A percentile compares a stretch with the other conserved stretches of the same genome.
These are phyloP conservation scores for Teleopsis dalmanni DNA, from an alignment of 1,140 invertebrate genomes.

Conservation along the genomic window DNA sequence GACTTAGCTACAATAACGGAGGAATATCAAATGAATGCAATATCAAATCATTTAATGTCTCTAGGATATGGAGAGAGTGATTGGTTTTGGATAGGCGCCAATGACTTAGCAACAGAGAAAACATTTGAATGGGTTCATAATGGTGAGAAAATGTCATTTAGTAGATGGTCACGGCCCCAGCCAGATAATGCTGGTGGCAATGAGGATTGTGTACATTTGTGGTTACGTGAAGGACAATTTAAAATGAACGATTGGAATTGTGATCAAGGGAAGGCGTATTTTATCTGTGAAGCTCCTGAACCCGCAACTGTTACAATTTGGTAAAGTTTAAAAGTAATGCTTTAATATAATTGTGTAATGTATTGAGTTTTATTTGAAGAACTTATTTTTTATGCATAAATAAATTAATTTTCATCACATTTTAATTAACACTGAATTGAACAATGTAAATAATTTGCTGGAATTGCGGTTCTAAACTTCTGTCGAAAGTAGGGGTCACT, in stretches of 20 bases:
- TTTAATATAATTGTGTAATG: no score
- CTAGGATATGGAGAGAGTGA: background rate
- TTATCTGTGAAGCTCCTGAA: no score
- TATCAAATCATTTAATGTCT: background rate
- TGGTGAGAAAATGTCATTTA: conserved; percentile 26
- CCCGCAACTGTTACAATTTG: no score
- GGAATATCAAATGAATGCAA: background rate
- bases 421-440: no score
- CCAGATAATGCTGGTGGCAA: conserved; percentile 34
- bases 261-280: no score
- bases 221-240: conserved; percentile 2
- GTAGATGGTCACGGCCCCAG: conserved; percentile 26
- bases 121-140: conserved; percentile 17
- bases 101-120: conserved; percentile 16
- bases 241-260: conserved; percentile 19
- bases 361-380: no score
- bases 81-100: conserved; percentile 20
- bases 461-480: no score
- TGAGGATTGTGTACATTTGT: conserved; percentile 33
- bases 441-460: no score
- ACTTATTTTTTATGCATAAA: no score
- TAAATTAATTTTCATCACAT: no score
- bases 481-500: no score
- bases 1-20: conserved; percentile 1
- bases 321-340: no score